Evolutionary conservation across 2,797 vertebrate species (phyloP).

Genomic region (Adelosebastes latens): DNA sequence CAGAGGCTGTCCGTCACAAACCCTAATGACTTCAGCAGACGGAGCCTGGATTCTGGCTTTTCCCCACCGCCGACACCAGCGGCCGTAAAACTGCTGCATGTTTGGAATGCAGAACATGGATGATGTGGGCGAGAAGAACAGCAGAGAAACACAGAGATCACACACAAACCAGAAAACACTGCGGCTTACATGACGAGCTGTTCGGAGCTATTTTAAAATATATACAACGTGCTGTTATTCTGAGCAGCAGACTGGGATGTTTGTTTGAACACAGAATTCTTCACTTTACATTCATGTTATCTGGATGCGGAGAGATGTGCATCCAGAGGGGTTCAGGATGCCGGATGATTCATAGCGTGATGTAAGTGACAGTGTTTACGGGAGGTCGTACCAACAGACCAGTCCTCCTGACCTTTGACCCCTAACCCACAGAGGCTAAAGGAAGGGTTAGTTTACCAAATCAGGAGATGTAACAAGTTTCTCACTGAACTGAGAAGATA

Average conservation of each 20-base stretch:
- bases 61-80: conserved; percentile 64
- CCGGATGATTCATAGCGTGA: conserved; percentile 55
- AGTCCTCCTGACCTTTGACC: conserved; percentile 66
- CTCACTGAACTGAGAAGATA: conserved; percentile 1
- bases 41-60: conserved; percentile 69
- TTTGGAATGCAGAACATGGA: conserved; percentile 77
- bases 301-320: background rate
- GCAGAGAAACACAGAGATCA: conserved; percentile 34
- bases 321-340: conserved; percentile 6
- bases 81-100: conserved; percentile 68
- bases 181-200: background rate
- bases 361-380: conserved; percentile 70
- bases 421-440: conserved; percentile 55
- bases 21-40: conserved; percentile 83
- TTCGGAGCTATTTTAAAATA: conserved; percentile 8
- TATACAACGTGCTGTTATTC: background rate
- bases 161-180: conserved; percentile 26
- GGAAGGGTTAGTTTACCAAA: conserved; percentile 56
- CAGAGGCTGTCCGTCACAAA: conserved; percentile 73
- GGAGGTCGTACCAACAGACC: conserved; percentile 56
- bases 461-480: conserved; percentile 14
- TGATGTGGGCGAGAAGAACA: conserved; percentile 39
- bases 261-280: background rate
- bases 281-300: background rate
- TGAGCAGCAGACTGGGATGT: background rate